These are phyloP conservation scores for Triplophysa yarkandensis DNA, from an alignment of 2,797 vertebrate species.

Conservation along the genomic window DNA sequence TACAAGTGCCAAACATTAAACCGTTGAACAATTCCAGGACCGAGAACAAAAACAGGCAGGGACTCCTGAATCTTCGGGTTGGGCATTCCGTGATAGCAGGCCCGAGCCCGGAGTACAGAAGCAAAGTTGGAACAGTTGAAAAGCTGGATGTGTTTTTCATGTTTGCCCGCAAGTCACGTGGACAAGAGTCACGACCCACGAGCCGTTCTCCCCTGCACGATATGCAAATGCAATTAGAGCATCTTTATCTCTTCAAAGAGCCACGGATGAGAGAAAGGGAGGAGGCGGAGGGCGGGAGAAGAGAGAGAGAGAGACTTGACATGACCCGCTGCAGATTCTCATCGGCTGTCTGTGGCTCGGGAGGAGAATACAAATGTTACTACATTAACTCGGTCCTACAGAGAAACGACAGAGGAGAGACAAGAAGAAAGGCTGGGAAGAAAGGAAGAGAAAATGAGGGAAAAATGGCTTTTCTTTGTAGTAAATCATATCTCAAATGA, in stretches of 20 bases:
- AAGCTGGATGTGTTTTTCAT: slow-evolving; percentile 46
- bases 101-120: neutral
- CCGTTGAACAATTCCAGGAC: slow-evolving; percentile 30
- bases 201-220: slow-evolving; percentile 57
- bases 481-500: slow-evolving; percentile 63
- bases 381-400: slow-evolving; percentile 61
- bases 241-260: slow-evolving; percentile 75
- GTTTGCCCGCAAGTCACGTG: slow-evolving; percentile 47
- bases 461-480: slow-evolving; percentile 58
- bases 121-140: slow-evolving; percentile 16
- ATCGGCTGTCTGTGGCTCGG: slow-evolving; percentile 56
- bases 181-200: slow-evolving; percentile 54
- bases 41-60: neutral
- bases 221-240: slow-evolving; percentile 77
- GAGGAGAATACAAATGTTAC: slow-evolving; percentile 71
- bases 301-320: slow-evolving; percentile 64
- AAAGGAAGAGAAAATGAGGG: slow-evolving; percentile 46
- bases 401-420: slow-evolving; percentile 50
- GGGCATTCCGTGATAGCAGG: neutral
- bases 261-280: slow-evolving; percentile 63
- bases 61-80: neutral
- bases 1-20: slow-evolving; percentile 41
- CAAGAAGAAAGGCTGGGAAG: slow-evolving; percentile 51
- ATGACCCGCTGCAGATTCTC: slow-evolving; percentile 70
- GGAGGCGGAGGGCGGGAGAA: slow-evolving; percentile 28